phyloP scores from a whole-genome alignment of 2,113 vertebrate genomes.

The Actenoides lindsayi region DNA sequence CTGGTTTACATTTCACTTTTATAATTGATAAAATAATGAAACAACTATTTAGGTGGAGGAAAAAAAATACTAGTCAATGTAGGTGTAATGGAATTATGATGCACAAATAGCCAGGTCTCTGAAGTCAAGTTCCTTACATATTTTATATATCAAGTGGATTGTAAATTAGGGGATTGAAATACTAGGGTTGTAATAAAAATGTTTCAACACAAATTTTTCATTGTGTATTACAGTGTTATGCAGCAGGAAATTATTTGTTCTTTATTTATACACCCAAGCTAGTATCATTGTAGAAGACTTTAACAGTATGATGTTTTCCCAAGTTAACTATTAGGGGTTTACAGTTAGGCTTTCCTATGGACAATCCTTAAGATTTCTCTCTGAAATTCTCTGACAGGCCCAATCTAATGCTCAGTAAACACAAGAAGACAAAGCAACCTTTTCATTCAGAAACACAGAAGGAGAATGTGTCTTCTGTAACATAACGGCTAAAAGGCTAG shows the following conservation, averaged over 20 bases:
- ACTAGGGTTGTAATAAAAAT: neutral
- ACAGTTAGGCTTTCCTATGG: neutral
- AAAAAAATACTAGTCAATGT: neutral
- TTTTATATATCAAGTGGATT: neutral
- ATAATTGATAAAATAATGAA: neutral
- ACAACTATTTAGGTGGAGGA: neutral
- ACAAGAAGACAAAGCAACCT: fast-evolving
- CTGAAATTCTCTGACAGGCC: neutral
- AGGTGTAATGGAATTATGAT: neutral
- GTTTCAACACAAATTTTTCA: neutral
- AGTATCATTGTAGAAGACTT: neutral
- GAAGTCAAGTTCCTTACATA: neutral
- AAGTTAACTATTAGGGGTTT: neutral
- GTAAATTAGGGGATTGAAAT: neutral
- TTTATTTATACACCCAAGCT: neutral
- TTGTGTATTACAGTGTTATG: neutral
- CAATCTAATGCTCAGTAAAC: neutral
- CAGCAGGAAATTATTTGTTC: neutral
- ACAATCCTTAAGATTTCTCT: neutral
- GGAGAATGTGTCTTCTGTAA: neutral
- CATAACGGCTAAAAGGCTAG: neutral
- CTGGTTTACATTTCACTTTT: neutral
- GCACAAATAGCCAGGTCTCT: neutral
- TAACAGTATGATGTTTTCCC: neutral
- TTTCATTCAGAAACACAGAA: neutral